Percentiles rank a stretch among this genome's conserved stretches.
phyloP scores from a whole-genome alignment of 2,113 vertebrate genomes.

The Pelusios castaneus region DNA sequence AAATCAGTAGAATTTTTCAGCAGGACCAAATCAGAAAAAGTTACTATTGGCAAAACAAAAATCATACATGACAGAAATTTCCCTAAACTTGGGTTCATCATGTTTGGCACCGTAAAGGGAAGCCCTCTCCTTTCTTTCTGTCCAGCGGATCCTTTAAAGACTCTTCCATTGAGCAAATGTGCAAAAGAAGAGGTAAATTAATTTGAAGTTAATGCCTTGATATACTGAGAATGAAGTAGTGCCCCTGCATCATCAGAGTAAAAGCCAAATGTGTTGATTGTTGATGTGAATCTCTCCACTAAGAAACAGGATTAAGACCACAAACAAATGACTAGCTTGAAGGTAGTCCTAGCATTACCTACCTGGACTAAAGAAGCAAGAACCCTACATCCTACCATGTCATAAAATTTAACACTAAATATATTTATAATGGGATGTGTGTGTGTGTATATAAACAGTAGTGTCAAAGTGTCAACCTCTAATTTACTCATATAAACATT shows the following conservation, averaged over 20 bases:
- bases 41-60: neutral
- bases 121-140: neutral
- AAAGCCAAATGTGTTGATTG: fast-evolving
- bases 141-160: neutral
- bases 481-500: neutral
- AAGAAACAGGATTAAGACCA: neutral
- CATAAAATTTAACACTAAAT: neutral
- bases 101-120: neutral
- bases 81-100: neutral
- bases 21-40: neutral
- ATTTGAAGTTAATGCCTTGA: neutral
- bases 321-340: neutral
- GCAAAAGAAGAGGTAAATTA: neutral
- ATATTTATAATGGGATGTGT: neutral
- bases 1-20: neutral
- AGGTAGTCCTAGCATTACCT: neutral
- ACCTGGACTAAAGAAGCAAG: neutral
- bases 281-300: neutral
- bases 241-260: neutral
- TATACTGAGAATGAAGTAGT: neutral
- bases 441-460: neutral
- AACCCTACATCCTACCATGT: neutral
- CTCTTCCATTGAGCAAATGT: neutral
- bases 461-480: neutral
- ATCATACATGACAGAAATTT: neutral